phyloP scores from a whole-genome alignment of 1,140 invertebrate genomes.

The Drosophila pallidifrons region DNA sequence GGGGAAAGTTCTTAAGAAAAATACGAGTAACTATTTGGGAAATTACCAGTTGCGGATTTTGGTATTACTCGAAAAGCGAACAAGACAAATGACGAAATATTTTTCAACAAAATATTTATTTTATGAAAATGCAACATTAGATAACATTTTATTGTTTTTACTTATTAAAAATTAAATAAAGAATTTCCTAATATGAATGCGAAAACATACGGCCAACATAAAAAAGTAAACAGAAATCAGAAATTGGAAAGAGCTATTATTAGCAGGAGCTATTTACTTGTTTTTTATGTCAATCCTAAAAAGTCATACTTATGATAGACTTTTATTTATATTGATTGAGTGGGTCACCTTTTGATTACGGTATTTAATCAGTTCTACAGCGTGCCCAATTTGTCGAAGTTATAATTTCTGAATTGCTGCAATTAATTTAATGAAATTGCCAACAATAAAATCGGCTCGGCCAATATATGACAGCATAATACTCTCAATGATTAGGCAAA shows the following conservation, averaged over 20 bases:
- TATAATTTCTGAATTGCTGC: slow-evolving; percentile 44
- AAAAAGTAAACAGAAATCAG: too few relatives aligned
- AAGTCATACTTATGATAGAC: not conserved
- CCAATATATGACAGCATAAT: slow-evolving; percentile 54
- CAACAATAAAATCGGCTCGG: slow-evolving; percentile 45
- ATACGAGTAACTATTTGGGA: not conserved
- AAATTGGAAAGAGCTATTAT: too few relatives aligned
- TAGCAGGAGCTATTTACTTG: too few relatives aligned
- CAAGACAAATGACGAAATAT: too few relatives aligned
- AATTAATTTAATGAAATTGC: slow-evolving; percentile 68
- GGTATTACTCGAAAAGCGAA: too few relatives aligned
- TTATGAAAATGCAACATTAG: too few relatives aligned
- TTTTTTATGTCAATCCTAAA: too few relatives aligned
- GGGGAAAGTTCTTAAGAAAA: not conserved
- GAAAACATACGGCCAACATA: too few relatives aligned
- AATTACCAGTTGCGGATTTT: not conserved
- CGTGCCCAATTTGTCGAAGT: not conserved
- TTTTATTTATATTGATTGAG: slow-evolving; percentile 13
- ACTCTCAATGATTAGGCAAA: slow-evolving; percentile 30
- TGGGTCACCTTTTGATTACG: slow-evolving; percentile 9
- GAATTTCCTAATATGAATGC: too few relatives aligned
- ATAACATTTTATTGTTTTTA: too few relatives aligned
- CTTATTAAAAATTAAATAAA: too few relatives aligned
- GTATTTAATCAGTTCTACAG: slow-evolving; percentile 21
- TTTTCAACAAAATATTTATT: too few relatives aligned